Percentiles rank a stretch among this genome's conserved stretches.
These are phyloP conservation scores for Rhyacichthys aspro DNA, from an alignment of 2,797 vertebrate genomes.

Conservation along the genomic window DNA sequence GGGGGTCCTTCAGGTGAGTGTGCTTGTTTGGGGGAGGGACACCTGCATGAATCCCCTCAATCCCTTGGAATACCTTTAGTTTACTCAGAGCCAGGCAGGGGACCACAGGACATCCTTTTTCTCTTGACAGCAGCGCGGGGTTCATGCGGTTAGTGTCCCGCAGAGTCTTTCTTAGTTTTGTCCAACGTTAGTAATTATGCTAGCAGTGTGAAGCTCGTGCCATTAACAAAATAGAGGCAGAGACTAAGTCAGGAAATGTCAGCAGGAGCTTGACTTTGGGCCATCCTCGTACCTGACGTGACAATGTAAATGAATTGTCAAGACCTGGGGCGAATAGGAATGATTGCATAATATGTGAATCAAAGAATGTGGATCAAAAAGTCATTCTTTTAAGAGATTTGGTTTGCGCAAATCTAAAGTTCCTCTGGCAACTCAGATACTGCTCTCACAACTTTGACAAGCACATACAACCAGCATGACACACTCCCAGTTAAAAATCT, in stretches of 20 bases:
- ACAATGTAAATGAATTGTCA: constrained; percentile 39
- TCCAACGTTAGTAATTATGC: constrained; percentile 80
- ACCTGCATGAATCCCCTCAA: constrained; percentile 63
- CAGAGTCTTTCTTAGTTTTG: constrained; percentile 75
- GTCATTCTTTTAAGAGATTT: neutral
- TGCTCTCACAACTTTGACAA: constrained; percentile 13
- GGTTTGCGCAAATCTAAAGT: neutral
- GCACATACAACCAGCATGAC: constrained; percentile 26
- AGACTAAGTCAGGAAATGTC: constrained; percentile 49
- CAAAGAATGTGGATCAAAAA: constrained; percentile 2
- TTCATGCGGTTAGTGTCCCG: constrained; percentile 73
- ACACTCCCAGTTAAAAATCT: constrained; percentile 28
- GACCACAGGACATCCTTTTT: constrained; percentile 60
- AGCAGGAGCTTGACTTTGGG: constrained; percentile 47
- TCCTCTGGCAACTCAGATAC: constrained; percentile 7
- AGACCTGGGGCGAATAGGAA: constrained; percentile 12
- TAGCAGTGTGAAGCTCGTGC: constrained; percentile 71
- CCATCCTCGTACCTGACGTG: constrained; percentile 20
- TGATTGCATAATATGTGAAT: constrained; percentile 30
- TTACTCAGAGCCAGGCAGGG: constrained; percentile 56
- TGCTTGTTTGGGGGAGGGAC: constrained; percentile 33
- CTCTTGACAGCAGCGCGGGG: constrained; percentile 57
- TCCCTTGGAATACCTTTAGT: constrained; percentile 46
- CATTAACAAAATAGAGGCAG: constrained; percentile 73
- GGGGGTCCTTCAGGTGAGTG: constrained; percentile 73